A percentile compares a stretch with the other conserved stretches of the same genome.
phyloP scores from a whole-genome alignment of 64 coral and sea anemone genomes.

The Orbicella faveolata region DNA sequence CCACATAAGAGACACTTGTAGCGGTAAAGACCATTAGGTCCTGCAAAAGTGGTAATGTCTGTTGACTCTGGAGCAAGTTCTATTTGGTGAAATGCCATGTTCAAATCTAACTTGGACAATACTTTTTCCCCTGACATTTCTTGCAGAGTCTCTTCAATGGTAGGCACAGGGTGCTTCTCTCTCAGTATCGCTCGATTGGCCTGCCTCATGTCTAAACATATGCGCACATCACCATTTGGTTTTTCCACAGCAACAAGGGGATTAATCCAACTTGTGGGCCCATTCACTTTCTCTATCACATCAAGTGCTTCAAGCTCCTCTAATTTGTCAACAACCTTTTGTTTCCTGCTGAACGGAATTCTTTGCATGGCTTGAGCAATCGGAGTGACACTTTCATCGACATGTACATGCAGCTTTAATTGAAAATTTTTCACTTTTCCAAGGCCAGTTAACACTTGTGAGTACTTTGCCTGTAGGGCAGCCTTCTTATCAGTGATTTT shows the following conservation, averaged over 20 bases:
- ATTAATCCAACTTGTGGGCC: neutral
- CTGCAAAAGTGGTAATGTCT: no score
- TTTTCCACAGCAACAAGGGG: neutral
- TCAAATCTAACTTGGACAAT: no score
- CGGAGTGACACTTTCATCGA: neutral
- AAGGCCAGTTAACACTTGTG: neutral
- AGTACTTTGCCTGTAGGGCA: neutral
- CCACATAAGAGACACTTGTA: slow-evolving; percentile 36
- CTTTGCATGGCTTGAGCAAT: neutral
- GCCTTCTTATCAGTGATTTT: neutral
- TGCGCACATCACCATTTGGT: no score
- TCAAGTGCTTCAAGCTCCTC: neutral
- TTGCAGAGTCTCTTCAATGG: no score
- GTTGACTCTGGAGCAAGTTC: no score
- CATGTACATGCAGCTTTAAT: slow-evolving; percentile 16
- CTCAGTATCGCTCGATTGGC: no score
- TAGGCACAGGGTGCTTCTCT: no score
- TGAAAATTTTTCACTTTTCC: slow-evolving; percentile 1
- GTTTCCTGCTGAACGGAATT: slow-evolving; percentile 9
- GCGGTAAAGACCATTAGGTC: slow-evolving; percentile 5
- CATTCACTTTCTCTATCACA: slow-evolving; percentile 1
- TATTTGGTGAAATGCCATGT: no score
- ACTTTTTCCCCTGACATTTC: no score
- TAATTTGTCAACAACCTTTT: no score
- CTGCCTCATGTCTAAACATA: no score